A percentile compares a stretch with the other conserved stretches of the same genome.
Conservation (phyloP, 2,797 vertebrate species). For the Alectoris magna region DNA sequence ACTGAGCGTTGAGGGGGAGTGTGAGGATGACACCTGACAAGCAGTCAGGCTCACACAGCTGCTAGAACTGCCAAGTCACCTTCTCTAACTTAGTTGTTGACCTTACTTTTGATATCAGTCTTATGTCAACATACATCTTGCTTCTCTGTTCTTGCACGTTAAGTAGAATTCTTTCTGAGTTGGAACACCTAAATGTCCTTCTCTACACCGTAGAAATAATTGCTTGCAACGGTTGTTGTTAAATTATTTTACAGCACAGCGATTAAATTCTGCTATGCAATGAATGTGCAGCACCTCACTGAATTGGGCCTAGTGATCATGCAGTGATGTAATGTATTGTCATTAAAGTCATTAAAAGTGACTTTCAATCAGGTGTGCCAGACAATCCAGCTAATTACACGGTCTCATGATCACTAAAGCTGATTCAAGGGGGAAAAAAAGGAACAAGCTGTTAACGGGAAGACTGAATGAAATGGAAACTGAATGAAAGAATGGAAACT, state of each 20-base stretch:
- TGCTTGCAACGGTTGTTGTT: neutral
- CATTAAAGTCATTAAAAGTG: neutral
- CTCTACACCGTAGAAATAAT: neutral
- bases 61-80: constrained; percentile 47
- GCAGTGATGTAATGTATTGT: neutral
- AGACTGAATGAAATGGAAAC: neutral
- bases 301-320: neutral
- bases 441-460: neutral
- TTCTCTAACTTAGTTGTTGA: neutral
- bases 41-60: neutral
- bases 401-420: constrained; percentile 25
- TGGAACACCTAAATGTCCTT: neutral
- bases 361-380: neutral
- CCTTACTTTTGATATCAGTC: neutral
- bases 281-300: neutral
- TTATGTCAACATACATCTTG: neutral
- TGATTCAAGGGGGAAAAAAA: constrained; percentile 36
- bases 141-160: neutral
- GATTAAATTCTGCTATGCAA: neutral
- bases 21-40: neutral
- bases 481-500: neutral
- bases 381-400: neutral
- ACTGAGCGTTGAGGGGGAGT: neutral
- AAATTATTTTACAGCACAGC: neutral
- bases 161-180: neutral